Base-by-base conservation (phyloP, 2,888 invertebrate species). In the Andrena dorsata region DNA sequence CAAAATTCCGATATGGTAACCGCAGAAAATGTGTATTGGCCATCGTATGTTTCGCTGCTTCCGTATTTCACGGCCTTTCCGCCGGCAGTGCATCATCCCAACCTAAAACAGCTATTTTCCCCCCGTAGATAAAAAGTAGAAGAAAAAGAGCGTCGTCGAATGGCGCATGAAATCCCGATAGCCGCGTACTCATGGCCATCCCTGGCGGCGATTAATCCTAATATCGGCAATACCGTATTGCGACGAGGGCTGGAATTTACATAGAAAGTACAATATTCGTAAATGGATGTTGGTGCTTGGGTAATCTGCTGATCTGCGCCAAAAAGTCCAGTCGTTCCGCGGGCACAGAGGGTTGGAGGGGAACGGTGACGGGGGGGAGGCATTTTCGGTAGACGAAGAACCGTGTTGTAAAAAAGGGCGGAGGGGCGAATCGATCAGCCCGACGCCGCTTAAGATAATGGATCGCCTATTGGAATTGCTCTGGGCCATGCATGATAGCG, bases 401-500 rank as follows among this genome's bases (percentile, higher is more conserved):
- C 41, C 63, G 47, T 30, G 73, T 53, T 65, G 60, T 76, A 69
- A 60, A 73, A 73, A 80, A 81, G 80, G 72, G 80, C 51, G 79
- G 74, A 69, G 73, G 70, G 41, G 47, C 75, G 81, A 85, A 87
- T 88, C 89, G 88, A 88, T 88, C 77, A 76, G 73, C 56, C 69
- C 76, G 76, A 69, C 65, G 82, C 82, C 87, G 88, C 76, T 88
- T 88, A 88, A 88, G 89, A 88, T 88, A 88, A 88, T 88, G 88
- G 88, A 88, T 88, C 87, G 79, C 69, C 87, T 74, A 88, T 86
- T 84, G 89, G 89, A 89, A 88, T 88, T 86, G 88, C 80, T 82
- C 69, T 75, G 83, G 79, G 78, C 80, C 76, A 81, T 71, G 76
- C 82, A 89, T 85, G 88, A 88, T 88, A 87, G 87, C 64, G 76